These are phyloP conservation scores for Ellobium chinense DNA, from an alignment of 2,888 invertebrate species.

Conservation along the genomic window DNA sequence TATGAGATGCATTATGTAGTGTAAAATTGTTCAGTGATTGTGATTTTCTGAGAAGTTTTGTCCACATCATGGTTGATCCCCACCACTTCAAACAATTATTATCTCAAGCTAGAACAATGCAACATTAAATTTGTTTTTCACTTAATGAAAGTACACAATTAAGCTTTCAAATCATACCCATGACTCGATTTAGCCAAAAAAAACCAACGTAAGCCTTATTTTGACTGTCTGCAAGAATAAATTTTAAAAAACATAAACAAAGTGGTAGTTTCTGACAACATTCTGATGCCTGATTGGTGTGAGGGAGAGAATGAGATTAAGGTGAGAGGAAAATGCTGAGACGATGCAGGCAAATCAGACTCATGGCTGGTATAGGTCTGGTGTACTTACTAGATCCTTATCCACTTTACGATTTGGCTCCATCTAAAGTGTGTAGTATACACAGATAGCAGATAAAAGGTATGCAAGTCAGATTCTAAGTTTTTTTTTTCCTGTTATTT, in stretches of 20 bases:
- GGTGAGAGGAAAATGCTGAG: conserved; percentile 1
- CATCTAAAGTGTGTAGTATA: conserved; percentile 82
- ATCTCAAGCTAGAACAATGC: too few species aligned
- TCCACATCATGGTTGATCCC: too few species aligned
- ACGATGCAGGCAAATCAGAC: conserved; percentile 13
- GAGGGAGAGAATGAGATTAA: not conserved
- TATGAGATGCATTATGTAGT: too few species aligned
- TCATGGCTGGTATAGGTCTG: conserved; percentile 16
- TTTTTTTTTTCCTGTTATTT: too few species aligned
- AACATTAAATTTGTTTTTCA: too few species aligned
- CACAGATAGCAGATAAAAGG: not conserved
- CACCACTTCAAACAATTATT: too few species aligned
- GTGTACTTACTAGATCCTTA: conserved; percentile 87
- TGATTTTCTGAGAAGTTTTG: too few species aligned
- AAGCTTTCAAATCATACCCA: too few species aligned
- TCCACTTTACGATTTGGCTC: conserved; percentile 90
- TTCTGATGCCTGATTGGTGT: conserved; percentile 19
- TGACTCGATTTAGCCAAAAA: too few species aligned
- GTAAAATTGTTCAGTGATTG: too few species aligned
- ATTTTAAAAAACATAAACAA: not conserved
- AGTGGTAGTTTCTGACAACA: not conserved
- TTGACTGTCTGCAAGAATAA: not conserved
- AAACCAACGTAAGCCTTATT: too few species aligned
- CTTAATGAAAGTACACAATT: too few species aligned
- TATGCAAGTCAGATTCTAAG: not conserved